Conservation (phyloP, 2,888 invertebrate genomes). For the Oithona nana region DNA sequence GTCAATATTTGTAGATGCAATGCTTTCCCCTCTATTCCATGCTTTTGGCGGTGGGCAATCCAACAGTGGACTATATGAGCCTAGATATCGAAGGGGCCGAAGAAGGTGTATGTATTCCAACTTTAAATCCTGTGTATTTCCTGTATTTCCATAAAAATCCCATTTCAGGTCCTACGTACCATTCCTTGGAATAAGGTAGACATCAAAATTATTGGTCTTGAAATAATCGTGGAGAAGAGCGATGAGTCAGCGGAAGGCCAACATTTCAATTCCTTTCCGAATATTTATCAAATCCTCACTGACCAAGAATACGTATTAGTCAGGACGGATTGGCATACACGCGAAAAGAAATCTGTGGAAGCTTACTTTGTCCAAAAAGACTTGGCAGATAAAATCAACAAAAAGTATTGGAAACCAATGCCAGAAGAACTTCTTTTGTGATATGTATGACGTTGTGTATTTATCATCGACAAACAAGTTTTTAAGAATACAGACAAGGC, state of each 20-base stretch:
- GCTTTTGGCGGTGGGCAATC: background rate
- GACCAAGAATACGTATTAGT: background rate
- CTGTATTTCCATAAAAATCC: too few species aligned
- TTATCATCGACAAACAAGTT: too few species aligned
- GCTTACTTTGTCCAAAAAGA: background rate
- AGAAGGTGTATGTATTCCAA: background rate
- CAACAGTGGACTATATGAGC: conserved; percentile 28
- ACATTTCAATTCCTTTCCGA: background rate
- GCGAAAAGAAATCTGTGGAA: background rate
- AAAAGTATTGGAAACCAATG: background rate
- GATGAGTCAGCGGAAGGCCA: background rate
- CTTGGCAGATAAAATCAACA: background rate
- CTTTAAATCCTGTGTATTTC: too few species aligned
- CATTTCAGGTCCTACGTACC: background rate
- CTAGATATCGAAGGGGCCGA: background rate
- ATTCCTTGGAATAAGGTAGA: background rate
- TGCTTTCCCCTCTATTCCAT: background rate
- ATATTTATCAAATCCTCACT: background rate
- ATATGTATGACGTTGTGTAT: too few species aligned
- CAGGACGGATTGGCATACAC: background rate
- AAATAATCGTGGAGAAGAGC: background rate
- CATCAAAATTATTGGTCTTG: background rate
- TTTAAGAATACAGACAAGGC: too few species aligned
- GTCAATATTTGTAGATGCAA: background rate
- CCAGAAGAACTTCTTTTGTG: too few species aligned